Percentiles rank a stretch among this genome's conserved stretches.
Conservation (phyloP, 2,113 vertebrate species). For the Bolborhynchus lineola region DNA sequence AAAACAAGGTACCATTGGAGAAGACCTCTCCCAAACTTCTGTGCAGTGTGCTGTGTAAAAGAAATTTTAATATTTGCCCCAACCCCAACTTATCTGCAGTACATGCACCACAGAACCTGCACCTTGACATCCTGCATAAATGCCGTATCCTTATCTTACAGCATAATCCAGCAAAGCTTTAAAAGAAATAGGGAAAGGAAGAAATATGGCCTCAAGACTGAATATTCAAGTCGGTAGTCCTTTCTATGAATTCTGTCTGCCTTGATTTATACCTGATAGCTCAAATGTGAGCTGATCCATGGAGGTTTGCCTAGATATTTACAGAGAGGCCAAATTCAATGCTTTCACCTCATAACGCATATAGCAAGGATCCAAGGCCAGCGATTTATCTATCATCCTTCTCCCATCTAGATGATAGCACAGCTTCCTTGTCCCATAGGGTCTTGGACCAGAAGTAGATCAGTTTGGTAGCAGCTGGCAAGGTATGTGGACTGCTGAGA, state of each 20-base stretch:
- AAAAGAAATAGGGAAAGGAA: not conserved
- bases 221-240: not conserved
- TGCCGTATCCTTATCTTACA: not conserved
- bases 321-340: not conserved
- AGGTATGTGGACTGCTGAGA: accelerated
- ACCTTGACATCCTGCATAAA: not conserved
- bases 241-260: not conserved
- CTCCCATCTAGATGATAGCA: not conserved
- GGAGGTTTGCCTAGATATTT: not conserved
- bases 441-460: not conserved
- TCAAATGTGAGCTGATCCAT: not conserved
- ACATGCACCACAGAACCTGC: not conserved
- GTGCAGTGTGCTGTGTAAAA: not conserved
- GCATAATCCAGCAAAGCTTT: not conserved
- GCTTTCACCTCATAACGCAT: not conserved
- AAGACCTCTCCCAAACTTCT: not conserved
- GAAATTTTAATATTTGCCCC: not conserved
- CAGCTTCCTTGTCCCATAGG: not conserved
- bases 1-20: not conserved
- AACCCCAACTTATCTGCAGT: not conserved
- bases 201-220: not conserved
- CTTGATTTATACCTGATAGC: not conserved
- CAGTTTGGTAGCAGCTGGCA: not conserved
- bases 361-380: not conserved
- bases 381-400: not conserved